Evolutionary conservation across 2,888 invertebrate genomes (phyloP).

Genomic region (Molorchus minor): DNA sequence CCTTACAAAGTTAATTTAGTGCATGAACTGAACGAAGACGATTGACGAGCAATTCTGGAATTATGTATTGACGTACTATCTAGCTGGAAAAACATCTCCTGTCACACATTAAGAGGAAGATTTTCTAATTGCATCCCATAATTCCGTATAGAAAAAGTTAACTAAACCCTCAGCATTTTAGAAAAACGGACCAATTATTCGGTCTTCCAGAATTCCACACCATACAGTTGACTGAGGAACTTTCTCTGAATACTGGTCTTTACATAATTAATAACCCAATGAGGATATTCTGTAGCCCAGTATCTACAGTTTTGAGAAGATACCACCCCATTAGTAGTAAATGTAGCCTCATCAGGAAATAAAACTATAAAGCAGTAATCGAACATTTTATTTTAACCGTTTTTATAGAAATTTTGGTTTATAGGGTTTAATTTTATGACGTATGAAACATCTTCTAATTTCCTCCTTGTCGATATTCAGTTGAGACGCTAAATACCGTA

Average conservation of each 20-base stretch:
- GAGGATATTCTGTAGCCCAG: too few species aligned
- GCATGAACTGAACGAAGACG: too few species aligned
- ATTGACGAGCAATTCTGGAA: constrained; percentile 1
- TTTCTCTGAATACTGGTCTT: neutral
- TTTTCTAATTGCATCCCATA: constrained; percentile 4
- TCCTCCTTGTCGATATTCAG: too few species aligned
- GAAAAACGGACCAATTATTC: neutral
- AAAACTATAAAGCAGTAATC: too few species aligned
- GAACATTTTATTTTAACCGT: neutral
- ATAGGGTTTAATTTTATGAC: neutral
- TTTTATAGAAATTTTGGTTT: neutral
- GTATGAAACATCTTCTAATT: neutral
- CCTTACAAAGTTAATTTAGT: too few species aligned
- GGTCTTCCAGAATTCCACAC: neutral
- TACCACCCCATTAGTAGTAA: too few species aligned
- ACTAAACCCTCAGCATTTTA: constrained; percentile 1
- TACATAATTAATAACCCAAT: neutral
- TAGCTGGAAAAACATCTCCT: constrained; percentile 1
- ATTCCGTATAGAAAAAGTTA: neutral
- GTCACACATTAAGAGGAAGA: constrained; percentile 3
- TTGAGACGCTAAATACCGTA: too few species aligned
- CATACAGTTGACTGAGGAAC: neutral
- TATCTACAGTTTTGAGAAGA: too few species aligned
- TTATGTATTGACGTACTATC: constrained; percentile 4
- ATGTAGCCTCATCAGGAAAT: too few species aligned